Percentiles rank a stretch among this genome's conserved stretches.
phyloP scores from a whole-genome alignment of 2,113 vertebrate genomes.

The Cettia cetti region DNA sequence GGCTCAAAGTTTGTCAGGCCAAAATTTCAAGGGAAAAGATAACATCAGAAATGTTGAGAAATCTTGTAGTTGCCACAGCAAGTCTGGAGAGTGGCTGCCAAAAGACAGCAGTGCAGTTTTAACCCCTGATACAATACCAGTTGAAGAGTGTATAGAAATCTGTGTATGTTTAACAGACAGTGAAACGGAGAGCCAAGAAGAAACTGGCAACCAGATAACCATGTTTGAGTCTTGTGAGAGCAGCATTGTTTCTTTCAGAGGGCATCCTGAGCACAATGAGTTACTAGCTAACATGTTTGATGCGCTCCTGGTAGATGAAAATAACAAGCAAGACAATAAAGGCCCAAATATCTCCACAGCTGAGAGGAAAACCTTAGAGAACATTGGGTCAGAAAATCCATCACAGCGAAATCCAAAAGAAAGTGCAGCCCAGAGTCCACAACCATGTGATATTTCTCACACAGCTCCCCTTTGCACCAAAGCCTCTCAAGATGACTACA shows the following conservation, averaged over 20 bases:
- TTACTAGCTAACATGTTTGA: conserved; percentile 59
- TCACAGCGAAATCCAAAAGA: not conserved
- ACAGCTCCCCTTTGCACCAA: not conserved
- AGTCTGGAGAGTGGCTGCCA: not conserved
- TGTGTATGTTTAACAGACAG: not conserved
- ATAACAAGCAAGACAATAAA: not conserved
- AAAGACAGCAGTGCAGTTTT: conserved; percentile 42
- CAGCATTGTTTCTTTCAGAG: not conserved
- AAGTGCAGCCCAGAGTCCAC: not conserved
- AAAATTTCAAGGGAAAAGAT: not conserved
- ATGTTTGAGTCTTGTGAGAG: not conserved
- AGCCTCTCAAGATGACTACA: not conserved
- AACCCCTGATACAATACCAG: conserved; percentile 46
- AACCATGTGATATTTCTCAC: not conserved
- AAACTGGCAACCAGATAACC: not conserved
- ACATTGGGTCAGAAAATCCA: not conserved
- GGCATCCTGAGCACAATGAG: conserved; percentile 20
- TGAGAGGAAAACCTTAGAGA: not conserved
- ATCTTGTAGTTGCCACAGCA: not conserved
- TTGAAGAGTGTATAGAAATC: conserved; percentile 49
- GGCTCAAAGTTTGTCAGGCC: conserved; percentile 37
- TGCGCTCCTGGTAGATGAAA: conserved; percentile 32
- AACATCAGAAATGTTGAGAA: not conserved
- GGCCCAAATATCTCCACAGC: not conserved
- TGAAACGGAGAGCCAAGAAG: conserved; percentile 10